phyloP scores from a whole-genome alignment of 1,140 invertebrate genomes.

The Physella acuta region DNA sequence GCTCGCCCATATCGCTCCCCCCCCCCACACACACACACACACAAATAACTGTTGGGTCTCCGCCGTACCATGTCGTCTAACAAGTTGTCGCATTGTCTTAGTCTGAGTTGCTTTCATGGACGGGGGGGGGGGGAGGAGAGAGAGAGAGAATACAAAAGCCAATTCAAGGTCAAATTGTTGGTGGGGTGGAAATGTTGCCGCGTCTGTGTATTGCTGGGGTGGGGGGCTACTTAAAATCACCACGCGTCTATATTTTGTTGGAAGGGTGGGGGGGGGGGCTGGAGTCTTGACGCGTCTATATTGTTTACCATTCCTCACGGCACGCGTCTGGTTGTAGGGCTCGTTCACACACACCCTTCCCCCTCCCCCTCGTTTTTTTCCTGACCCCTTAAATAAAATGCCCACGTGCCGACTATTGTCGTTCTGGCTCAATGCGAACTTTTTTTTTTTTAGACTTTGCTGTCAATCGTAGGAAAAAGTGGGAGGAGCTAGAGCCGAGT shows the following conservation, averaged over 20 bases:
- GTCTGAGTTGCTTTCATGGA: neutral
- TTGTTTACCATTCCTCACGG: no score
- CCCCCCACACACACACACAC: no score
- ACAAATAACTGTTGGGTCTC: no score
- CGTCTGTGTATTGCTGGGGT: no score
- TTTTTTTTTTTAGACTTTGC: slow-evolving; percentile 2
- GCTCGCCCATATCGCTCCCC: no score
- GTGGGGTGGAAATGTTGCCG: no score
- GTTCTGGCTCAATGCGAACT: neutral
- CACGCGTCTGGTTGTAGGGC: no score
- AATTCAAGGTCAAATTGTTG: no score
- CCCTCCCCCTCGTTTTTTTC: neutral
- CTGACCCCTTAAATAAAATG: neutral
- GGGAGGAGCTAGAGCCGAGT: neutral
- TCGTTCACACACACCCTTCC: no score
- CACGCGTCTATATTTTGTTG: neutral
- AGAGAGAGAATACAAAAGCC: no score
- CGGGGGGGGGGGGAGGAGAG: neutral
- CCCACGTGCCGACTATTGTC: slow-evolving; percentile 1
- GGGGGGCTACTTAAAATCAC: no score
- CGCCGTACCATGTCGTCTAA: no score
- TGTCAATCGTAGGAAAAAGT: slow-evolving; percentile 8
- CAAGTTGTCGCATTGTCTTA: neutral
- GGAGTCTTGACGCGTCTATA: neutral
- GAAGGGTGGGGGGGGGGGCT: neutral